phyloP scores from a whole-genome alignment of 2,797 vertebrate genomes.

The Capromys pilorides region DNA sequence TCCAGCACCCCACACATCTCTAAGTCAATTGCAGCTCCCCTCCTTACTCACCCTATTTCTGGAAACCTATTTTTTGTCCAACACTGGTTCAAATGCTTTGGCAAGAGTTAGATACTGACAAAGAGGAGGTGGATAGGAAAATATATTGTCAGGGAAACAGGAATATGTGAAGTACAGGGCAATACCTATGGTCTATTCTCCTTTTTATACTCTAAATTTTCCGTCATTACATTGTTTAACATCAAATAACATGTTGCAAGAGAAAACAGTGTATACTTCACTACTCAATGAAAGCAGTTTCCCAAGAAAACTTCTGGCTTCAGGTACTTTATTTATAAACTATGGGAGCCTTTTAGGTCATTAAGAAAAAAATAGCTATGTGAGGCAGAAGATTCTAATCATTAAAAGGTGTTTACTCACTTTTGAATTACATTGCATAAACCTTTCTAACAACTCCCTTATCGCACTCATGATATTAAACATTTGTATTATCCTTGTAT shows the following conservation, averaged over 20 bases:
- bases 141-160: background rate
- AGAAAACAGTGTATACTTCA: background rate
- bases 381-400: background rate
- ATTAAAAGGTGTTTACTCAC: background rate
- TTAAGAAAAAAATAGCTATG: background rate
- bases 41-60: background rate
- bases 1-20: background rate
- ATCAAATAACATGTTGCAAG: background rate
- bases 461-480: background rate
- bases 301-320: background rate
- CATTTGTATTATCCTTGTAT: constrained; percentile 1
- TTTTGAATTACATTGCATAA: constrained; percentile 9
- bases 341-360: background rate
- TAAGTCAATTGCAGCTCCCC: background rate
- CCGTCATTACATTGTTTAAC: constrained; percentile 2
- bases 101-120: constrained; percentile 20
- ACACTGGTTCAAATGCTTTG: background rate
- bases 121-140: background rate
- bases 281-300: constrained; percentile 2
- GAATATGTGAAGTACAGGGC: background rate
- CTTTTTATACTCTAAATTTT: background rate
- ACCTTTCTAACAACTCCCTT: background rate
- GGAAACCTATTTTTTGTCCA: constrained; percentile 40
- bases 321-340: background rate
- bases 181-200: background rate